Evolutionary conservation across 2,888 invertebrate genomes (phyloP).

Genomic region (Arrhopalites spinosus): DNA sequence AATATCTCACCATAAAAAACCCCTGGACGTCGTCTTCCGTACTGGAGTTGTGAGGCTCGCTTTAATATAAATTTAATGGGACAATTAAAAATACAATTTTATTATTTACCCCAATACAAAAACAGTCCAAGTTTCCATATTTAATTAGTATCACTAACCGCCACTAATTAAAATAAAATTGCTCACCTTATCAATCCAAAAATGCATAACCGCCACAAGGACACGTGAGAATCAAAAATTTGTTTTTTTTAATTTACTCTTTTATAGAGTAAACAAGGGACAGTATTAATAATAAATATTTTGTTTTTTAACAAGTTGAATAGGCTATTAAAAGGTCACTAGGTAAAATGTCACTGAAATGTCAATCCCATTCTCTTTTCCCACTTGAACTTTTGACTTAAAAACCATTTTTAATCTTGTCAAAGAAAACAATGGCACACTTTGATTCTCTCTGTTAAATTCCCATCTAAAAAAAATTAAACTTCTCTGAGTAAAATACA

Average conservation of each 20-base stretch:
- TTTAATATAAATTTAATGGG: too few relatives aligned
- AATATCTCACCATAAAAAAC: constrained; percentile 14
- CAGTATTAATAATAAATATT: not conserved
- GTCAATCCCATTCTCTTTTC: not conserved
- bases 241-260: not conserved
- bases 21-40: constrained; percentile 27
- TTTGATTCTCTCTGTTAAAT: too few relatives aligned
- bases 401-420: too few relatives aligned
- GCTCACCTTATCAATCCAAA: constrained; percentile 53
- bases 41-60: constrained; percentile 45
- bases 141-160: too few relatives aligned
- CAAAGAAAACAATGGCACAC: too few relatives aligned
- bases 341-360: not conserved
- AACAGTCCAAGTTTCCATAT: too few relatives aligned
- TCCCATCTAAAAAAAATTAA: too few relatives aligned
- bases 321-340: not conserved
- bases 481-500: too few relatives aligned
- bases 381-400: too few relatives aligned
- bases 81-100: too few relatives aligned
- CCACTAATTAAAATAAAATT: too few relatives aligned
- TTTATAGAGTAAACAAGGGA: not conserved
- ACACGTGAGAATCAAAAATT: not conserved
- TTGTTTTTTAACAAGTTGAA: not conserved
- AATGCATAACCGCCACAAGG: constrained; percentile 41
- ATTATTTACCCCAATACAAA: too few relatives aligned